Percentiles rank a stretch among this genome's conserved stretches.
phyloP scores from a whole-genome alignment of 2,797 vertebrate genomes.

The Tapera naevia region DNA sequence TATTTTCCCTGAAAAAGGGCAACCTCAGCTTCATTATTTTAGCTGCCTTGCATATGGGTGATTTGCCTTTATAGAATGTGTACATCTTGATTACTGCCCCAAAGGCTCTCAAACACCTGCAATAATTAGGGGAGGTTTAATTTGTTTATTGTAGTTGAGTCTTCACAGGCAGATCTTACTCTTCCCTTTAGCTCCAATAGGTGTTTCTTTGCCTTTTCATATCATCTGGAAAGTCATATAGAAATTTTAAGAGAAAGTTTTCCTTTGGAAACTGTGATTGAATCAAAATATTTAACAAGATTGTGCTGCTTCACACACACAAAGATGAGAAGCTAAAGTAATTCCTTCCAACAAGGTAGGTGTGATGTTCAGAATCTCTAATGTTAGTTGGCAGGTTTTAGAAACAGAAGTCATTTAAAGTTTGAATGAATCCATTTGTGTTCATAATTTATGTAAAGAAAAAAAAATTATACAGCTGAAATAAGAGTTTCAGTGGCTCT shows the following conservation, averaged over 20 bases:
- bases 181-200: background rate
- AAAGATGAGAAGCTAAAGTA: background rate
- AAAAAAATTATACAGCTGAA: background rate
- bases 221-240: background rate
- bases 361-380: background rate
- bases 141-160: background rate
- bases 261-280: background rate
- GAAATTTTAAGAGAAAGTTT: background rate
- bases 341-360: background rate
- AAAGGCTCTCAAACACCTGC: background rate
- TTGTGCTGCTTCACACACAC: background rate
- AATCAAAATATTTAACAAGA: background rate
- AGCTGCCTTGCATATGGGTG: accelerated
- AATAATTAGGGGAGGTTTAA: background rate
- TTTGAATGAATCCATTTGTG: background rate
- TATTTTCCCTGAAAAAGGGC: background rate
- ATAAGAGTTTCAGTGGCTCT: background rate
- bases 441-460: conserved; percentile 14
- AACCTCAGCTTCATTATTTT: background rate
- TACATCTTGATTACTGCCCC: background rate
- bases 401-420: background rate
- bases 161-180: background rate
- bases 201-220: background rate
- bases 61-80: accelerated
- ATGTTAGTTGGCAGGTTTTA: background rate